A percentile compares a stretch with the other conserved stretches of the same genome.
These are phyloP conservation scores for Albula goreensis DNA, from an alignment of 2,113 vertebrate species.

Conservation along the genomic window DNA sequence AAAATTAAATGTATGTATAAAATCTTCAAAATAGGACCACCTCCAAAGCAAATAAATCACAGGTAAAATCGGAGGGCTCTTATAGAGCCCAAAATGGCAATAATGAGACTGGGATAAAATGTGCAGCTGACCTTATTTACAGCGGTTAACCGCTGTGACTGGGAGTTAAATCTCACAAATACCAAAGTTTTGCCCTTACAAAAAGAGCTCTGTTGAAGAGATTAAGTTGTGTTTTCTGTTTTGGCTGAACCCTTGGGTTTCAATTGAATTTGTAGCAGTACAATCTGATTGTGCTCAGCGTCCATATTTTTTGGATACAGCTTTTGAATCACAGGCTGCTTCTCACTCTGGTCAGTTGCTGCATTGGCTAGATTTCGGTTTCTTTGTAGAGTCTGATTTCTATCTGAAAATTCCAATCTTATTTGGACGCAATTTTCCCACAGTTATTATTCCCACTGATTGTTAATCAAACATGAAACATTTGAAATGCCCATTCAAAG, in stretches of 20 bases:
- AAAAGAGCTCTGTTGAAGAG: neutral
- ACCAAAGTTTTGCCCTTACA: conserved; percentile 4
- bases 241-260: conserved; percentile 35
- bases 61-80: no score
- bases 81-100: neutral
- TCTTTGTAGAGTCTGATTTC: neutral
- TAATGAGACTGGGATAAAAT: neutral
- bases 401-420: neutral
- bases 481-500: neutral
- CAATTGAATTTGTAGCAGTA: conserved; percentile 25
- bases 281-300: conserved; percentile 5
- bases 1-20: neutral
- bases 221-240: conserved; percentile 28
- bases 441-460: no score
- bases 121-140: conserved; percentile 7
- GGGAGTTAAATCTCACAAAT: conserved; percentile 4
- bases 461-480: neutral
- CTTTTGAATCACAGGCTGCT: neutral
- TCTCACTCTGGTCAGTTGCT: neutral
- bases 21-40: neutral
- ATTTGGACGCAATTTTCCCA: no score
- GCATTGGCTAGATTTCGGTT: neutral
- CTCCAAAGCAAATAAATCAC: neutral
- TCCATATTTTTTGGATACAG: neutral
- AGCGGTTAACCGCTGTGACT: neutral